phyloP scores from a whole-genome alignment of 2,888 invertebrate genomes.

The Drosophila kanekoi region DNA sequence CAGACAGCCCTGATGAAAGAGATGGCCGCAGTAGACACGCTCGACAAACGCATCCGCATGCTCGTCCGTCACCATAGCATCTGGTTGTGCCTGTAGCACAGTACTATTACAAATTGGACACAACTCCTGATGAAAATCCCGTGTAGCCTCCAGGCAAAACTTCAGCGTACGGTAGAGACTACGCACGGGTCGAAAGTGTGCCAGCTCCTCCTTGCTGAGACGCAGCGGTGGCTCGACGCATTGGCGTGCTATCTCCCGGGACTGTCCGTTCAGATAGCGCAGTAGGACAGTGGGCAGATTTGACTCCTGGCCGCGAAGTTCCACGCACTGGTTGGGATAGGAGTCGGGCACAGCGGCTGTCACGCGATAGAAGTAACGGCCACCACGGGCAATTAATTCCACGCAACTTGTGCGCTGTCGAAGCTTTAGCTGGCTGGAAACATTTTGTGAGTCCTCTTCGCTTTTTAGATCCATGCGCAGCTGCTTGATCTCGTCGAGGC shows the following conservation, averaged over 20 bases:
- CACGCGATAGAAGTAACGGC: slow-evolving; percentile 87
- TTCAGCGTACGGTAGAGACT: slow-evolving; percentile 87
- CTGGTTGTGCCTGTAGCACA: slow-evolving; percentile 87
- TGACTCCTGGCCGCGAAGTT: slow-evolving; percentile 87
- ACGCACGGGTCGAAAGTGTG: slow-evolving; percentile 88
- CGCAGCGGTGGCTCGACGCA: slow-evolving; percentile 90
- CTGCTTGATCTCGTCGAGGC: slow-evolving; percentile 89
- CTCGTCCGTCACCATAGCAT: slow-evolving; percentile 87
- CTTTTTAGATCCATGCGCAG: slow-evolving; percentile 86
- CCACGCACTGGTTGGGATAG: slow-evolving; percentile 87
- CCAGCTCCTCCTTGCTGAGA: slow-evolving; percentile 84
- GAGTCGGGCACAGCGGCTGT: slow-evolving; percentile 88
- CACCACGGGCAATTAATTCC: slow-evolving; percentile 86
- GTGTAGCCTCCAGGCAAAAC: slow-evolving; percentile 88
- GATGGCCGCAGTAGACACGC: slow-evolving; percentile 90
- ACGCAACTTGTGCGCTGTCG: slow-evolving; percentile 89
- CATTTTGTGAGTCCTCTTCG: slow-evolving; percentile 50
- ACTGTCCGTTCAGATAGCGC: slow-evolving; percentile 88
- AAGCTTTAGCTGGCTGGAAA: slow-evolving; percentile 87
- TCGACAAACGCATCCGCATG: slow-evolving; percentile 88
- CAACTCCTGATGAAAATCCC: slow-evolving; percentile 87
- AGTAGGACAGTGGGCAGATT: slow-evolving; percentile 88
- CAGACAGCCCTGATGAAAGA: slow-evolving; percentile 89
- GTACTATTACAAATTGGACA: slow-evolving; percentile 88
- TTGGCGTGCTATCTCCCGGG: slow-evolving; percentile 88